Evolutionary conservation across 53 echinoderm and acorn worm species (phyloP), one percentile per base, ranked within the genome.

Genomic region (Echinarachnius parma): DNA sequence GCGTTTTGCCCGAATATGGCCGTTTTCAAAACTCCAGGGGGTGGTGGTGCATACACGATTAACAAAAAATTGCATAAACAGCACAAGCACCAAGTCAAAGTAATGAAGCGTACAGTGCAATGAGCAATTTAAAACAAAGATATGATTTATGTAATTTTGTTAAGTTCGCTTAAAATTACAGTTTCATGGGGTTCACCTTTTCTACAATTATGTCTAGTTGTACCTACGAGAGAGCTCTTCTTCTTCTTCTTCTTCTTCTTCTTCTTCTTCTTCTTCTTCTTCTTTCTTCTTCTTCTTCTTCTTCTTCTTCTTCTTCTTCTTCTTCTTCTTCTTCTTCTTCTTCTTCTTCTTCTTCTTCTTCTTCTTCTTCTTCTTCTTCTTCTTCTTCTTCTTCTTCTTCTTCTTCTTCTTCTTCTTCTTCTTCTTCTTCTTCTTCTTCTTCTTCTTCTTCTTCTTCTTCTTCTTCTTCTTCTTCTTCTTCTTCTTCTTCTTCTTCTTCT

Each of bases 391-490:
- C 20, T 9, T 9, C 10, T 55, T 19, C 56, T 55, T 19, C 56
- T 9, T 9, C 56, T 55, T 19, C 56, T 9, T 9, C 56, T 55
- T 19, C 56, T 55, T 19, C 56, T 55, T 9, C 10, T 55, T 19
- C 56, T 55, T 19, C 56, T 9, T 9, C 56, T 55, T 19, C 20
- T 9, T 9, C 56, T 55, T 19, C 56, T 55, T 19, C 56, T 55
- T 9, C 10, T 55, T 19, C 56, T 55, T 19, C 20, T 19, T 55
- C 56, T 19, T 55, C 56, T 55, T 45, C 46, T 45, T 45, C 46
- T 45, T 45, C 46, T 45, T 45, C 46, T 45, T 45, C 46, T 45
- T 45, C 46, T 45, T 45, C 46, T 45, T 45, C 16, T 45, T 45
- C 10, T 45, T 45, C 10, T 45, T 45, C 10, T 45, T 45, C 10